Base-by-base conservation (phyloP, 2,797 vertebrate genomes). In the Myripristis jacobus region DNA sequence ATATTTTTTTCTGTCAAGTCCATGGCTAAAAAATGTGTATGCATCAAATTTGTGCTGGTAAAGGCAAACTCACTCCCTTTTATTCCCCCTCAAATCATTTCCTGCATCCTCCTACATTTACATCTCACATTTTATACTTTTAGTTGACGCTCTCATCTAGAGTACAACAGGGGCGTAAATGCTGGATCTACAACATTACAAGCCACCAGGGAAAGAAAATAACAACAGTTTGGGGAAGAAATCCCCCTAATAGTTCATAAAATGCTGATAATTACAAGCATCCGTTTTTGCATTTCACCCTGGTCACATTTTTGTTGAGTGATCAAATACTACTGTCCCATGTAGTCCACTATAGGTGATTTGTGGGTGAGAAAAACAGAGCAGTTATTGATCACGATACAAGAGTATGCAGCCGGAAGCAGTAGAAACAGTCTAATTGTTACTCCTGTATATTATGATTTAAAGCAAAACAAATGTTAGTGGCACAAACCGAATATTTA, bases 1-100 rank as follows among this genome's bases (percentile, higher is more conserved):
- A 62, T 16, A 36, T 65, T 60, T 62, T 50, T 29, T 29, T 29
- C 6, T 3, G 46, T 29, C 22, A 73, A 70, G 71, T 27, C n/a
- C 34, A 52, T n/a, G 13, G 51, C 77, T 43, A 43, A 29, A 51
- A 68, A 72, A n/a, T n/a, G 50, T 50, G 24, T 16, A 46, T 3
- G 12, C 6, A 55, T n/a, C 24, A 22, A 59, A 56, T 31, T 34
- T 46, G 44, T 46, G 21, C 38, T n/a, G 54, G n/a, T 19, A 56
- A 3, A 1, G 27, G 29, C 10, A 29, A 48, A 47, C 43, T 54
- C 48, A 22, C 5, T 13, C 8, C 3, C 38, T 34, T 34, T 66
- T 10, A 70, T 59, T 51, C 15, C 46, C 38, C 12, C 19, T 53
- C 7, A 34, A 48, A 68, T 50, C 47, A 50, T 52, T n/a, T 10